A percentile compares a stretch with the other conserved stretches of the same genome.
Evolutionary conservation across 2,888 invertebrate species (phyloP).

Genomic region (Caradrina clavipalpis): DNA sequence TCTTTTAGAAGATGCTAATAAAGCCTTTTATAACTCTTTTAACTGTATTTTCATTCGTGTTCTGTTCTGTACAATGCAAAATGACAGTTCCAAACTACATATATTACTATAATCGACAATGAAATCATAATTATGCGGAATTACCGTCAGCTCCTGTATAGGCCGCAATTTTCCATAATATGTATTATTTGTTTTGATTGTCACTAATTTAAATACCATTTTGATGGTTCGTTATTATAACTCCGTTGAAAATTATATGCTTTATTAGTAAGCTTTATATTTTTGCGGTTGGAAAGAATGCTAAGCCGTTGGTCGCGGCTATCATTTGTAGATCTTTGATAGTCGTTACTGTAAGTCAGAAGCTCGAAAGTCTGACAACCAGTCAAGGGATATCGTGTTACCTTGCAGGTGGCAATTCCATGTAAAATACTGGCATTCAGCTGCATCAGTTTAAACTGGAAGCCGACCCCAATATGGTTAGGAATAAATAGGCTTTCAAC

Average conservation of each 20-base stretch:
- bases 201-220: not conserved
- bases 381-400: too few relatives aligned
- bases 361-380: not conserved
- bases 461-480: not conserved
- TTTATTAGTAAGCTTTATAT: too few relatives aligned
- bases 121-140: slow-evolving; percentile 1
- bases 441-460: not conserved
- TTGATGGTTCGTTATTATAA: not conserved
- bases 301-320: too few relatives aligned
- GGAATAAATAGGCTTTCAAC: not conserved
- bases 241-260: too few relatives aligned
- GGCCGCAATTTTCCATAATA: not conserved
- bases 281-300: not conserved
- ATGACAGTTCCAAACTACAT: not conserved
- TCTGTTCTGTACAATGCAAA: not conserved
- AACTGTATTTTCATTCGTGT: not conserved
- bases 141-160: not conserved
- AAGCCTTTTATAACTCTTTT: not conserved
- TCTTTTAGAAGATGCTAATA: not conserved
- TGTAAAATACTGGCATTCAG: too few relatives aligned
- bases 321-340: not conserved
- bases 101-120: not conserved
- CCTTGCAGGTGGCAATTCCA: too few relatives aligned
- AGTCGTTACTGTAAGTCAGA: not conserved
- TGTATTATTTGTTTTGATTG: slow-evolving; percentile 2